Evolutionary conservation across 2,797 vertebrate genomes (phyloP).

Genomic region (Numenius phaeopus): DNA sequence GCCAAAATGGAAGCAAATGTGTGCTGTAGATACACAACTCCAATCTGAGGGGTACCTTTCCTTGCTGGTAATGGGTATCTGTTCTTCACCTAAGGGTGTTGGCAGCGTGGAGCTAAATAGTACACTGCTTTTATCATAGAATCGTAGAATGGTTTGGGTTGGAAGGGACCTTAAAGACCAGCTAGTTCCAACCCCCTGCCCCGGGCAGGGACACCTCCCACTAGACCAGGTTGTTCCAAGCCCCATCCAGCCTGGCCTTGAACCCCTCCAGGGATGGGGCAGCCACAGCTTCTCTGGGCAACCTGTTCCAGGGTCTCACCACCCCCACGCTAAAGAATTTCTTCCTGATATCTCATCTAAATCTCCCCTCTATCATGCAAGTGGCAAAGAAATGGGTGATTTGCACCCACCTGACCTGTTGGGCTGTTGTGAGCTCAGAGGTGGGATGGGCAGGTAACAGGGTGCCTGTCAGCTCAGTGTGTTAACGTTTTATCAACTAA

Average conservation of each 20-base stretch:
- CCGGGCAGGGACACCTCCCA: too few relatives aligned
- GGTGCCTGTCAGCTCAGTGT: neutral
- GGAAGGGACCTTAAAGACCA: too few relatives aligned
- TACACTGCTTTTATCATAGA: fast-evolving
- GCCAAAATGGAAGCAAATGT: neutral
- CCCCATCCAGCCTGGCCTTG: too few relatives aligned
- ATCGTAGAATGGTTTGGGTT: too few relatives aligned
- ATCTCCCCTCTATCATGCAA: fast-evolving
- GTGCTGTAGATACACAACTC: neutral
- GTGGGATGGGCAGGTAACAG: neutral
- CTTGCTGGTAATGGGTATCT: neutral
- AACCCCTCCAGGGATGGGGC: too few relatives aligned
- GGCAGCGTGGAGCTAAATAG: neutral
- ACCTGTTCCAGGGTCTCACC: too few relatives aligned
- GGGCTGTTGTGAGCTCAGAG: fast-evolving
- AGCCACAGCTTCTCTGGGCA: too few relatives aligned
- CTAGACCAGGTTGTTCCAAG: too few relatives aligned
- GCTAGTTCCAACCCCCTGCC: too few relatives aligned
- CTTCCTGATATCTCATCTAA: too few relatives aligned
- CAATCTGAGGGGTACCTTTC: too few relatives aligned
- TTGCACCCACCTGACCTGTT: neutral
- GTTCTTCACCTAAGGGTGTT: fast-evolving
- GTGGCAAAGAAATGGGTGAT: fast-evolving
- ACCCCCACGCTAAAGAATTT: too few relatives aligned
- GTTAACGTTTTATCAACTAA: neutral